Base-by-base conservation (phyloP, 2,797 vertebrate genomes). In the Neopelma chrysocephalum region DNA sequence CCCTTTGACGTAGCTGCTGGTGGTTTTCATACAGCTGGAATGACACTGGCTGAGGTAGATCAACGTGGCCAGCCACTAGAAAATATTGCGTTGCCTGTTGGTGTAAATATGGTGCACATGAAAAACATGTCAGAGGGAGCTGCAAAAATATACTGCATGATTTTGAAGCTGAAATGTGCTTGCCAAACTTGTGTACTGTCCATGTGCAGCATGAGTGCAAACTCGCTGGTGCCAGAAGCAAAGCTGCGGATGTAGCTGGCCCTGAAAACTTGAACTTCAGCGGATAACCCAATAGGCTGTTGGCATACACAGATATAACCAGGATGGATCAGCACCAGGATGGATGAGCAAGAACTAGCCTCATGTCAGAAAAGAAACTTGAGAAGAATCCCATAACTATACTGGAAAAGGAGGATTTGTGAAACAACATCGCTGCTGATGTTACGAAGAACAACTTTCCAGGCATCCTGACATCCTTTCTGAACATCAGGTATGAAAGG, bases 51-150 rank as follows among this genome's bases (percentile, higher is more conserved):
- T 66, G 29, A 48, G 12, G 22, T 6, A 78, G 38, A 14, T 61
- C 26, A 42, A 1, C 4, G 11, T 22, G 57, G 34, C 19, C 56
- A 45, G 12, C 9, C 26, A 18, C 29, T 26, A 47, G 32, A 70
- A 38, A 78, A 50, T 29, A 53, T 8, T 31, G 38, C 42, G 11
- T 51, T 0, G 0, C 6, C 26, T 38, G 18, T 20, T 23, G 32
- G 10, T 61, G 26, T 50, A 70, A 87, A 77, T 57, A 65, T 0
- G 1, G 29, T 21, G 23, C 38, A 58, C 20, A 53, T 48, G 70
- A 50, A 75, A 82, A 38, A 50, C 1, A 2, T 10, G 5, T 48
- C 72, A 80, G 56, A 69, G 18, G 15, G 34, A 92, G 47, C 14
- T 66, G 29, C 21, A 82, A 71, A 81, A 81, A 66, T n/a, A 51